Percentiles rank a stretch among this genome's conserved stretches.
These are phyloP conservation scores for Lithobius niger DNA, from an alignment of 1,140 invertebrate species.

Conservation along the genomic window DNA sequence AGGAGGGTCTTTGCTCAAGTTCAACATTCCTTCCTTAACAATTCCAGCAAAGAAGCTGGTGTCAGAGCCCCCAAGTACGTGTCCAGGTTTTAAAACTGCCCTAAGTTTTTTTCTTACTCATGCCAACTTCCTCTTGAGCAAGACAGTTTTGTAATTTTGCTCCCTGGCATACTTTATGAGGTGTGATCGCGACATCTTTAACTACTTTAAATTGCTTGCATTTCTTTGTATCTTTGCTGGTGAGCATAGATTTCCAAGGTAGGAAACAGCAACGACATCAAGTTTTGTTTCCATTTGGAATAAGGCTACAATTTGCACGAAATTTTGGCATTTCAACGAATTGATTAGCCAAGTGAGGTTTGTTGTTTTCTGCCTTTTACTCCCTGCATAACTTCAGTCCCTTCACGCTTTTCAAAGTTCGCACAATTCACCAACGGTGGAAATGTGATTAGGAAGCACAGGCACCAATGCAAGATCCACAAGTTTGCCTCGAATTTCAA, in stretches of 20 bases:
- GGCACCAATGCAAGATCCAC: not conserved
- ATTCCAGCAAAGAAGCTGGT: not conserved
- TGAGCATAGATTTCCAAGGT: too few species aligned
- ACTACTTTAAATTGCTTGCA: too few species aligned
- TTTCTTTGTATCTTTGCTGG: too few species aligned
- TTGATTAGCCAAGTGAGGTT: not conserved
- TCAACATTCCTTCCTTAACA: not conserved
- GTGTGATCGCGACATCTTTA: too few species aligned
- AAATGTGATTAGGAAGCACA: not conserved
- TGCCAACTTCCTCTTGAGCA: not conserved
- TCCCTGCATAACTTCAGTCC: not conserved
- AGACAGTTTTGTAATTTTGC: too few species aligned
- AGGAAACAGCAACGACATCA: too few species aligned
- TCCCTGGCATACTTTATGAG: too few species aligned
- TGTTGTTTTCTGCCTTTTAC: not conserved
- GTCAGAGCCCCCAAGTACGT: not conserved
- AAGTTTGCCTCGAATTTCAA: not conserved
- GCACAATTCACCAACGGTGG: not conserved
- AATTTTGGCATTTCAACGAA: too few species aligned
- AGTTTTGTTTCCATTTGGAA: too few species aligned
- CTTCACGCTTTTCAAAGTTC: not conserved
- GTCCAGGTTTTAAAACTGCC: not conserved
- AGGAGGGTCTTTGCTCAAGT: not conserved
- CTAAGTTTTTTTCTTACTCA: not conserved
- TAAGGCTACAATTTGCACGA: too few species aligned